Evolutionary conservation across 2,888 invertebrate species (phyloP).

Genomic region (Leptothorax acervorum): DNA sequence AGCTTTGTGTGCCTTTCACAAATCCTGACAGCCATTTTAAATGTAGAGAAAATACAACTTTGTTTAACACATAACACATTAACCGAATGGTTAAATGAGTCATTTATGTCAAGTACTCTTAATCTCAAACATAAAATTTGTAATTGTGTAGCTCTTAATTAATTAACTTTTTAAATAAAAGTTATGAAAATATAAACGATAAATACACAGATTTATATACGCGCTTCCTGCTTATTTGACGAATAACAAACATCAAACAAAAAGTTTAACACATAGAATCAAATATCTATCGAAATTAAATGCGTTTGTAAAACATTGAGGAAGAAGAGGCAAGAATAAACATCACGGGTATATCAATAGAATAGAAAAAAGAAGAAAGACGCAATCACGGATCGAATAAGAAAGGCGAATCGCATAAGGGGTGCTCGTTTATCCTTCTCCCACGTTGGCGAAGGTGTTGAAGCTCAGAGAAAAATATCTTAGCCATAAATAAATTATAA

Average conservation of each 20-base stretch:
- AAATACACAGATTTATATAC: not conserved
- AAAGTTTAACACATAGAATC: not conserved
- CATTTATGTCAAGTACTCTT: not conserved
- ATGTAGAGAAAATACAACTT: not conserved
- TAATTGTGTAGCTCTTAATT: too few relatives aligned
- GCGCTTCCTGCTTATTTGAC: not conserved
- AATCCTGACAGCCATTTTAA: conserved; percentile 27
- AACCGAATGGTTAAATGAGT: not conserved
- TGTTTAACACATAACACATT: conserved; percentile 12
- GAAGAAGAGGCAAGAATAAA: conserved; percentile 4
- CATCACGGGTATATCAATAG: not conserved
- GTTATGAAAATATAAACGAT: not conserved
- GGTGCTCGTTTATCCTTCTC: conserved; percentile 1
- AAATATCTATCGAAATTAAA: not conserved
- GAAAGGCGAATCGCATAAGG: conserved; percentile 15
- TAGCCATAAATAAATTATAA: conserved; percentile 82
- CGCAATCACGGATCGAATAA: conserved; percentile 16
- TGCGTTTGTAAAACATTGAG: not conserved
- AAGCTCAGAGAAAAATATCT: conserved; percentile 77
- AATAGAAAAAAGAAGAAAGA: not conserved
- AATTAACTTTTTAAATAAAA: conserved; percentile 15
- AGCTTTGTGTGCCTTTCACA: conserved; percentile 18
- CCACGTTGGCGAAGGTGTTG: conserved; percentile 55
- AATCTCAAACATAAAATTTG: not conserved
- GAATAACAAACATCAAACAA: not conserved